phyloP scores from a whole-genome alignment of 1,140 invertebrate genomes.

The Acyrthosiphon pisum region DNA sequence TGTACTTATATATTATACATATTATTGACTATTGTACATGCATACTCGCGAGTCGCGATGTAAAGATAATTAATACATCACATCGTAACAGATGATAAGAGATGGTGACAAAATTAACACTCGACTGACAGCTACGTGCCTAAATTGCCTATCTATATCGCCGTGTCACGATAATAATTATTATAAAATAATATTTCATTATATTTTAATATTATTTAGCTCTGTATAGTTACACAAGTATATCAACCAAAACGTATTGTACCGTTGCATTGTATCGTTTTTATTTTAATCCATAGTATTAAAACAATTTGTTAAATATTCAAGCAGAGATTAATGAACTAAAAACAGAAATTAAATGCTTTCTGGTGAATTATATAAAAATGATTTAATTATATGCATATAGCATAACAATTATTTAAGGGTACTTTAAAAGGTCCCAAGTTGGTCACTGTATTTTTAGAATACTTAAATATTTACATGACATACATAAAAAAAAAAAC shows the following conservation, averaged over 20 bases:
- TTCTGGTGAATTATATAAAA: background rate
- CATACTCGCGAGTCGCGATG: background rate
- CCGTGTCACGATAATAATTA: background rate
- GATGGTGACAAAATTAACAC: background rate
- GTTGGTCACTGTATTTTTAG: background rate
- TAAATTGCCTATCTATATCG: background rate
- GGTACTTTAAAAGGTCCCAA: background rate
- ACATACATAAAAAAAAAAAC: background rate
- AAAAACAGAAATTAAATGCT: background rate
- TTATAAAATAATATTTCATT: background rate
- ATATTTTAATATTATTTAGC: too few species aligned
- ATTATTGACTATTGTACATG: too few species aligned
- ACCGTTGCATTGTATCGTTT: too few species aligned
- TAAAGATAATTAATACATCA: background rate
- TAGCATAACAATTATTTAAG: conserved; percentile 7
- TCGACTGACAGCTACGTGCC: background rate
- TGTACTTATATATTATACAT: too few species aligned
- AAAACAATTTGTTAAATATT: background rate
- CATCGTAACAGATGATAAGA: background rate
- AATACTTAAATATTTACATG: background rate
- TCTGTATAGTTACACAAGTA: too few species aligned
- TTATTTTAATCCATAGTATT: background rate
- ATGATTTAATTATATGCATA: background rate
- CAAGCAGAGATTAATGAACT: background rate
- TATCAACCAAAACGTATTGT: background rate